These are phyloP conservation scores for Dicranocentrus wangi DNA, from an alignment of 2,888 invertebrate species.

Conservation along the genomic window DNA sequence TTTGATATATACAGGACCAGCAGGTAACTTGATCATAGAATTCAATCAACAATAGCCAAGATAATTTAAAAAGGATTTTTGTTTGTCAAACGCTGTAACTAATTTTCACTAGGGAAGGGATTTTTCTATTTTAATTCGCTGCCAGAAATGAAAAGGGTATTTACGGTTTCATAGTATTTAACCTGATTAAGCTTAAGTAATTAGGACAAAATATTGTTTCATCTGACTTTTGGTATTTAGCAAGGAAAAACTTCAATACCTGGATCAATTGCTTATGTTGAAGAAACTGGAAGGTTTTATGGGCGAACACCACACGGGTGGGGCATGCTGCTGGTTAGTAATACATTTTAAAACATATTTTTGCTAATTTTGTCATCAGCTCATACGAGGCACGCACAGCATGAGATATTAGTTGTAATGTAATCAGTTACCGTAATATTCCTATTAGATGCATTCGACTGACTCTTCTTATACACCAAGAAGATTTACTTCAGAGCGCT, in stretches of 20 bases:
- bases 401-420: not conserved
- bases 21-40: no score
- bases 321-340: slow-evolving; percentile 36
- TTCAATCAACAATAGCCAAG: no score
- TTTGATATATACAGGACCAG: no score
- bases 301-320: slow-evolving; percentile 52
- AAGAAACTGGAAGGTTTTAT: slow-evolving; percentile 42
- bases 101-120: no score
- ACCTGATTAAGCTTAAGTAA: not conserved
- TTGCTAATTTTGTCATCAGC: no score
- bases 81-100: no score
- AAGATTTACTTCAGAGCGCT: not conserved
- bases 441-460: not conserved
- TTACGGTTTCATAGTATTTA: no score
- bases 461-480: not conserved
- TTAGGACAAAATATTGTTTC: not conserved
- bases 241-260: not conserved
- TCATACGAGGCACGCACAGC: no score
- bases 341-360: not conserved
- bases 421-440: not conserved
- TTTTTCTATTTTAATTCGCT: no score
- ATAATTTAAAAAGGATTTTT: no score
- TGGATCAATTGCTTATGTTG: slow-evolving; percentile 56
- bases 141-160: no score
- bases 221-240: not conserved